Evolutionary conservation across 2,888 invertebrate genomes (phyloP), one percentile per base, ranked within the genome.

Genomic region (Dasysyrphus albostriatus): DNA sequence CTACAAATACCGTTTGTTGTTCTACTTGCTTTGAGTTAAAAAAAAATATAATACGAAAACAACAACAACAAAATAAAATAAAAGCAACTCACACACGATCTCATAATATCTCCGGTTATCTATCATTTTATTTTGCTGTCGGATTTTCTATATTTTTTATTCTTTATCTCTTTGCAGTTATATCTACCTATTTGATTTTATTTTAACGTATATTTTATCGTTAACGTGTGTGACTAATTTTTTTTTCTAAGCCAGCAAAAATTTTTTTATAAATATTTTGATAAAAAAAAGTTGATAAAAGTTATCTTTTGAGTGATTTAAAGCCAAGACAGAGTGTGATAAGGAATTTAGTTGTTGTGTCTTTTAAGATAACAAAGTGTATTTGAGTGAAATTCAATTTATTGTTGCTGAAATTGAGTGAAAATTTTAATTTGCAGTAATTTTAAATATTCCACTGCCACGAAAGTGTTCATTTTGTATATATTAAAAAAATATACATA

Each of bases 1-100:
- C 87, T 87, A 87, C 87, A 83, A 87, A 87, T 87, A 87, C 87
- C 87, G 87, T 87, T 87, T 87, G 87, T 79, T 83, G 87, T 78
- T 87, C 87, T 87, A 87, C 87, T 87, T 87, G 87, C 65, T 72
- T 42, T 59, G 51, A 72, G 70, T 51, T 51, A 34, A 29, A 78
- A 54, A 24, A 59, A 51, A 6, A 44, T 3, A 29, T 51, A 19
- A 74, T 16, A 73, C 29, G 51, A 65, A 39, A 44, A 2, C 19
- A 49, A 73, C 29, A 63, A 32, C 5, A 32, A 32, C 32, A 5
- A 32, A 32, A 5, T 32, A 1, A 49, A 44, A 14, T n/a, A 29
- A 56, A 65, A 19, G 24, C 19, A 78, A 85, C 81, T 72, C 77
- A 78, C 63, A 82, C 37, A 67, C 73, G 69, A 78, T 72, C 78